Base-by-base conservation (phyloP, 2,797 vertebrate species). In the Gymnoscopelus microlampas region DNA sequence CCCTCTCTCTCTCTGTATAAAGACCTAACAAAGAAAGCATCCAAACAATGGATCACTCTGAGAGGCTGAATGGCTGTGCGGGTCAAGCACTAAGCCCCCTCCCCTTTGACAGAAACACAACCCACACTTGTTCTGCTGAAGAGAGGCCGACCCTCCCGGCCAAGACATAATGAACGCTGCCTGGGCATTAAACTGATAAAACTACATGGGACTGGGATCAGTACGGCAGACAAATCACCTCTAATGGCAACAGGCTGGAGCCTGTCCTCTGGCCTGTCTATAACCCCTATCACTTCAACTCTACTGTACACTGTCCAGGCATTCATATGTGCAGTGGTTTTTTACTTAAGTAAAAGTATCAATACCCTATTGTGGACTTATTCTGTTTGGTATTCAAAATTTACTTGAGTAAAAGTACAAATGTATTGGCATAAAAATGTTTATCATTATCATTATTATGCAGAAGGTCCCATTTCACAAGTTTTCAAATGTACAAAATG, bases 121-220 rank as follows among this genome's bases (percentile, higher is more conserved):
- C 86, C 85, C 91, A 88, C 91, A 90, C 92, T 95, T 95, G 93
- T 94, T 94, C 93, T 91, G 80, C 87, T 90, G 86, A 88, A 91
- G 91, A 92, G 91, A 95, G 86, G 84, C 87, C 89, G 90, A 93
- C 88, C 88, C 89, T 93, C 87, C 80, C 84, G 64, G 89, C 89
- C 74, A 87, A 90, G 85, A 89, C 89, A 90, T 92, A 92, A 92
- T 93, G 91, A 93, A 92, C 71, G 78, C 86, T 82, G 91, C 82
- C 89, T 86, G 87, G 84, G 86, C 88, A 91, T 91, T 93, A 91
- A 92, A 91, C 90, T 88, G 88, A 93, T 91, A 91, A 89, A 92
- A 91, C 84, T 85, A 81, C 80, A 44, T 62, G 85, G 86, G 84
- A 88, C 83, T 88, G 90, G 84, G 84, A 88, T 88, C 84, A 79